phyloP scores from a whole-genome alignment of 2,797 vertebrate genomes.

The Podargus strigoides region DNA sequence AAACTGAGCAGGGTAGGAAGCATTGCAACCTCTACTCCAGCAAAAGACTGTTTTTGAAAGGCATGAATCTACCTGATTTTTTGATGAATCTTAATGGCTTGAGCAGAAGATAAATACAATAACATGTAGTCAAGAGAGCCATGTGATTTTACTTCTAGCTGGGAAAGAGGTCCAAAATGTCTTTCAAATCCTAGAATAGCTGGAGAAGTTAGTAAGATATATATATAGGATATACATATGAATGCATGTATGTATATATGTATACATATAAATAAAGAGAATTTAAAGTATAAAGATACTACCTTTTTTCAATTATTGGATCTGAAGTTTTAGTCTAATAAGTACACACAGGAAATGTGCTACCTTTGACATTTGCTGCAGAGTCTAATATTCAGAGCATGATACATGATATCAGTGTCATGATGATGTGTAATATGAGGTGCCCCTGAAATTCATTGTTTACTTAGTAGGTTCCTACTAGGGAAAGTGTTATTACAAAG shows the following conservation, averaged over 20 bases:
- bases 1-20: neutral
- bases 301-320: neutral
- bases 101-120: neutral
- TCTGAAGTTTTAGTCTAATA: neutral
- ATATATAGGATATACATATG: too few species aligned
- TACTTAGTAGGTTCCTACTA: neutral
- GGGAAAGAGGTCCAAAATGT: neutral
- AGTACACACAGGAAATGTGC: neutral
- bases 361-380: neutral
- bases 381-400: neutral
- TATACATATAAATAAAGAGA: neutral
- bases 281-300: too few species aligned
- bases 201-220: neutral
- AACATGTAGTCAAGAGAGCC: neutral
- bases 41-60: neutral
- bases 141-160: neutral
- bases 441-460: neutral
- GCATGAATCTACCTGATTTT: neutral
- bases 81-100: neutral
- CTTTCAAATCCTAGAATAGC: neutral
- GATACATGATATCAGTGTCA: neutral
- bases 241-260: fast-evolving
- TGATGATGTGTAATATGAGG: neutral
- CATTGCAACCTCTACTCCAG: neutral
- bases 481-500: neutral